Conservation (phyloP, 2,113 vertebrate genomes). For the Neotragus pygmaeus region DNA sequence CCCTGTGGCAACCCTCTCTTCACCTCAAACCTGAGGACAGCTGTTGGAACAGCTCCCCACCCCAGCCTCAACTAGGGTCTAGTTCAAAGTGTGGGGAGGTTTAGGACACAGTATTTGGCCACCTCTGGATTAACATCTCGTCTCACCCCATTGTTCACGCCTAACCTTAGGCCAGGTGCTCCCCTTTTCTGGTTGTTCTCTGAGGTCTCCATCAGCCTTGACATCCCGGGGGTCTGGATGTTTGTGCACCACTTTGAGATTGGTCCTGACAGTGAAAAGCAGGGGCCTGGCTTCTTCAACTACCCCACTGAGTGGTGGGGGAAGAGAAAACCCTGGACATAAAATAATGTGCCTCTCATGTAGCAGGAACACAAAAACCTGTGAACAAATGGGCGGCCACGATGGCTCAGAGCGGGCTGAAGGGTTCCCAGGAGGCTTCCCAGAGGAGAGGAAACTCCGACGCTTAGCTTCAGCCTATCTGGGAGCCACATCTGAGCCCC, state of each 20-base stretch:
- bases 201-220: not conserved
- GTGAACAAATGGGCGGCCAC: not conserved
- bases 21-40: not conserved
- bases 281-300: not conserved
- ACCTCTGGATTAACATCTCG: not conserved
- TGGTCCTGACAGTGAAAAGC: not conserved
- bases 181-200: not conserved
- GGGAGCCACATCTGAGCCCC: not conserved
- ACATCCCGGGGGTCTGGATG: not conserved
- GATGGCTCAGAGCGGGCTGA: not conserved
- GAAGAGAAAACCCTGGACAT: not conserved
- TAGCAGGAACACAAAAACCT: not conserved
- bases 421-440: not conserved
- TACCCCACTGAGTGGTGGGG: not conserved
- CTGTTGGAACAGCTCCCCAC: not conserved
- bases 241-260: not conserved
- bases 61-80: not conserved
- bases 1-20: fast-evolving
- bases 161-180: not conserved
- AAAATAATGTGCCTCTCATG: not conserved
- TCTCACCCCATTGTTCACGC: not conserved
- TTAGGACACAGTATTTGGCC: not conserved
- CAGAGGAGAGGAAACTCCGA: not conserved
- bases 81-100: not conserved
- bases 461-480: not conserved